Percentiles rank a stretch among this genome's conserved stretches.
These are phyloP conservation scores for Drosophila nannoptera DNA, from an alignment of 1,140 invertebrate genomes.

Conservation along the genomic window DNA sequence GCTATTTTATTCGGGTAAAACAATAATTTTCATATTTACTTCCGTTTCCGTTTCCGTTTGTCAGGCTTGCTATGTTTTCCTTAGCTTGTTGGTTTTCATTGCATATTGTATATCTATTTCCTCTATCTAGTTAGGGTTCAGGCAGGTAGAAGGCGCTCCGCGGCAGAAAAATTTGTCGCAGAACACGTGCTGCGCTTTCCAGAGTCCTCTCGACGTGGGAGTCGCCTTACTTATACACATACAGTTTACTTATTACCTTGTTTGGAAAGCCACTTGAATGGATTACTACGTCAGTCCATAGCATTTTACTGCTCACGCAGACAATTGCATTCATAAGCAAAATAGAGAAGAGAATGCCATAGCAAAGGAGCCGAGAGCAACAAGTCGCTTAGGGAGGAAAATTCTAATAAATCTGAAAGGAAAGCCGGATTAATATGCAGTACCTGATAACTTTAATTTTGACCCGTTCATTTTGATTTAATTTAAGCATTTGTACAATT, in stretches of 20 bases:
- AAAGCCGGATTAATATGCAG: constrained; percentile 46
- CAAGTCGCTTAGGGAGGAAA: constrained; percentile 21
- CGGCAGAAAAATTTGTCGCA: background rate
- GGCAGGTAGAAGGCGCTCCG: constrained; percentile 6
- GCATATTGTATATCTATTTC: constrained; percentile 44
- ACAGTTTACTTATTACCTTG: constrained; percentile 24
- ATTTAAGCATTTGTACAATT: constrained; percentile 38
- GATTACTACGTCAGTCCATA: constrained; percentile 25
- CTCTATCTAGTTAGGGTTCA: constrained; percentile 43
- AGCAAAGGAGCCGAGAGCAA: constrained; percentile 41
- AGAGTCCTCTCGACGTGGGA: background rate
- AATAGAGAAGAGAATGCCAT: constrained; percentile 45
- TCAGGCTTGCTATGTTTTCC: constrained; percentile 59
- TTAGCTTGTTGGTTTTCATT: background rate
- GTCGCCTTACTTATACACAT: too few species aligned
- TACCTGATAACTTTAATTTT: background rate
- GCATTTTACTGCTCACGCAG: constrained; percentile 38
- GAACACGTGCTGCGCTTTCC: constrained; percentile 7
- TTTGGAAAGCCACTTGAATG: constrained; percentile 16
- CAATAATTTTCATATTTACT: constrained; percentile 73
- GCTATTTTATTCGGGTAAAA: constrained; percentile 72
- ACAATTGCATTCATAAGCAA: constrained; percentile 12
- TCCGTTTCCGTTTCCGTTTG: constrained; percentile 51
- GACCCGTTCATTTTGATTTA: constrained; percentile 5
- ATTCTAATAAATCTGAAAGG: constrained; percentile 59